Conservation (phyloP, 2,797 vertebrate species). For the Lagocephalus sceleratus region DNA sequence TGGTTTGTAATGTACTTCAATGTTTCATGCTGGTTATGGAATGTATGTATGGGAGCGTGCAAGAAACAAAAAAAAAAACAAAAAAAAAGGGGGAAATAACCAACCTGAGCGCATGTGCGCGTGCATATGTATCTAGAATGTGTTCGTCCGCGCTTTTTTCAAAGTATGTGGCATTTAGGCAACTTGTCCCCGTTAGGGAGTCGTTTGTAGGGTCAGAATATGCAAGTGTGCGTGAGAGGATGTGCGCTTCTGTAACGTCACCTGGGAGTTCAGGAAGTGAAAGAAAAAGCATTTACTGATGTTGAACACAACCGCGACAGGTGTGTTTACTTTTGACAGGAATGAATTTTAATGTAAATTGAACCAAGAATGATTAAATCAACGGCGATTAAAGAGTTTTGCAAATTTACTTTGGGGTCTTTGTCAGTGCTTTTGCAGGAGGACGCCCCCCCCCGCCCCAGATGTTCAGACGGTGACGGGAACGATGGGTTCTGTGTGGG, state of each 20-base stretch:
- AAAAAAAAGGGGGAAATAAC: not conserved
- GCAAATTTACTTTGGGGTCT: constrained; percentile 42
- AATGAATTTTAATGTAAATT: constrained; percentile 65
- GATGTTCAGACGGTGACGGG: too few species aligned
- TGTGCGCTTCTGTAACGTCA: constrained; percentile 65
- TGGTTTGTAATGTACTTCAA: constrained; percentile 60
- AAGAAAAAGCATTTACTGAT: constrained; percentile 66
- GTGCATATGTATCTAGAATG: constrained; percentile 57
- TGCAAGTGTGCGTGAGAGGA: constrained; percentile 68
- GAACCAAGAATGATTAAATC: constrained; percentile 75
- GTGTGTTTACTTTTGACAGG: constrained; percentile 69
- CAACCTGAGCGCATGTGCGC: constrained; percentile 42
- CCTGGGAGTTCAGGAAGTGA: constrained; percentile 22
- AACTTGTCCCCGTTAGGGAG: constrained; percentile 70
- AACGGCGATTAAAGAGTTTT: constrained; percentile 76
- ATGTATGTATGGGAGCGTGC: constrained; percentile 29
- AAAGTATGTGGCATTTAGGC: constrained; percentile 75
- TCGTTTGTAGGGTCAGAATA: constrained; percentile 80
- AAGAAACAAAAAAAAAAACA: constrained; percentile 10
- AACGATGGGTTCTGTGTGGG: too few species aligned
- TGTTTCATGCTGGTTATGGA: constrained; percentile 45
- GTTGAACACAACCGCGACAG: constrained; percentile 60
- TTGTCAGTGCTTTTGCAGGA: too few species aligned
- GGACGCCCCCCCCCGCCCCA: too few species aligned
- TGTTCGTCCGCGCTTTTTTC: constrained; percentile 72